Conservation (phyloP, 2,113 vertebrate species). For the Vidua chalybeata region DNA sequence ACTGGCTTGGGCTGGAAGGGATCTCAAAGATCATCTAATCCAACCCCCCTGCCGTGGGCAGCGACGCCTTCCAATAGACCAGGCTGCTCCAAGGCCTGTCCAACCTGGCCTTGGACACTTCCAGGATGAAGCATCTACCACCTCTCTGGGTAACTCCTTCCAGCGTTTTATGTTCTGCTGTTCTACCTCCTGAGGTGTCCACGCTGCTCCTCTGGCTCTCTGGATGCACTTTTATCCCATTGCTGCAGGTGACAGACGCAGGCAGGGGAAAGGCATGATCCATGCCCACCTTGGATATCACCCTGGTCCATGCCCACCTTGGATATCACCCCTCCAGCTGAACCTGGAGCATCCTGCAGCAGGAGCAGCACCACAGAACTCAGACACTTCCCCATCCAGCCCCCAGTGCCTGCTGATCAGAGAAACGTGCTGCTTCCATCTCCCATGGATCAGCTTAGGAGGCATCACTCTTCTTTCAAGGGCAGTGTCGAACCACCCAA, state of each 20-base stretch:
- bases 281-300: not conserved
- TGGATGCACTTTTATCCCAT: accelerated
- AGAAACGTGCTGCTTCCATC: not conserved
- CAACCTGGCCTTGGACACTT: not conserved
- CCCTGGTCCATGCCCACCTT: not conserved
- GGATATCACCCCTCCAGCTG: not conserved
- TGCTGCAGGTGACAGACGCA: accelerated
- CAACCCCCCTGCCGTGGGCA: not conserved
- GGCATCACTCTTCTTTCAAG: slow-evolving; percentile 40
- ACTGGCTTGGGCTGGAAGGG: not conserved
- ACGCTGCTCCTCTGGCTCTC: accelerated
- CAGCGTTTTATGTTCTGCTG: not conserved
- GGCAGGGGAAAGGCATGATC: accelerated
- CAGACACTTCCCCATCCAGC: not conserved
- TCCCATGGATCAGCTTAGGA: not conserved
- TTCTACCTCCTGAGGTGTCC: not conserved
- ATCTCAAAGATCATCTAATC: not conserved
- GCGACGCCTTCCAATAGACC: not conserved
- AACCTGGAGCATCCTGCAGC: not conserved
- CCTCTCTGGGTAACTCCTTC: not conserved
- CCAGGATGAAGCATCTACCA: not conserved
- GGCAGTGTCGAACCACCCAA: slow-evolving; percentile 40
- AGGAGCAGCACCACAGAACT: not conserved
- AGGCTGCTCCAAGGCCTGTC: not conserved
- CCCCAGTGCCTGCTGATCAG: not conserved